These are phyloP conservation scores for Rhincodon typus DNA, from an alignment of 2,797 vertebrate genomes.

Conservation along the genomic window DNA sequence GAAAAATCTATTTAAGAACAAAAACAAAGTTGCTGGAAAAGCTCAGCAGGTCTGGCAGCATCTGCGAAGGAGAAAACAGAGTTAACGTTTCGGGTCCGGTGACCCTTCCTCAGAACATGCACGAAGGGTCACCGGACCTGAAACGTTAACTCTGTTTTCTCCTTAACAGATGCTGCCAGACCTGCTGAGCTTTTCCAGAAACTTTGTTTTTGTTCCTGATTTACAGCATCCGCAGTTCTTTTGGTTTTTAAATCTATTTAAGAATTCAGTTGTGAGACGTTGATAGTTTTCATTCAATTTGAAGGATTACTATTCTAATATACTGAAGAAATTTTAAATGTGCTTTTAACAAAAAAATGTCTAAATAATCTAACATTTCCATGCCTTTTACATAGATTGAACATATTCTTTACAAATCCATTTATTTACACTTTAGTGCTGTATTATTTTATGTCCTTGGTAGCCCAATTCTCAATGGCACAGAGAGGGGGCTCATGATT, in stretches of 20 bases:
- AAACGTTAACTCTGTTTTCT: no score
- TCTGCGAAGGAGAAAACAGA: no score
- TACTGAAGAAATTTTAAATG: background rate
- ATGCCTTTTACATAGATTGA: background rate
- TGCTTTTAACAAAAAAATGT: background rate
- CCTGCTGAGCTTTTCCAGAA: no score
- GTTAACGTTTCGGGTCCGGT: no score
- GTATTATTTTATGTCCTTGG: no score
- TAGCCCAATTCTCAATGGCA: background rate
- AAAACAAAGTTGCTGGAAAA: no score
- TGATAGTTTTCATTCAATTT: background rate
- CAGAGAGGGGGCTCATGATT: background rate
- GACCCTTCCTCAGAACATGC: no score
- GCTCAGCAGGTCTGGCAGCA: no score
- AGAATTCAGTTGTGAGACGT: background rate
- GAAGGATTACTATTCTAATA: background rate
- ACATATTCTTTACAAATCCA: background rate
- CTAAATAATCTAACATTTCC: background rate
- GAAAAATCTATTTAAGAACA: background rate
- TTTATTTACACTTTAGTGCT: background rate
- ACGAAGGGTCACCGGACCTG: no score
- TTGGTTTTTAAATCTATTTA: background rate
- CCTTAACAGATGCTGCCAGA: no score
- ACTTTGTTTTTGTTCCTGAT: no score
- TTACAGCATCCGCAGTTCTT: no score